Evolutionary conservation across 1,140 invertebrate species (phyloP).

Genomic region (Caerostris darwini): DNA sequence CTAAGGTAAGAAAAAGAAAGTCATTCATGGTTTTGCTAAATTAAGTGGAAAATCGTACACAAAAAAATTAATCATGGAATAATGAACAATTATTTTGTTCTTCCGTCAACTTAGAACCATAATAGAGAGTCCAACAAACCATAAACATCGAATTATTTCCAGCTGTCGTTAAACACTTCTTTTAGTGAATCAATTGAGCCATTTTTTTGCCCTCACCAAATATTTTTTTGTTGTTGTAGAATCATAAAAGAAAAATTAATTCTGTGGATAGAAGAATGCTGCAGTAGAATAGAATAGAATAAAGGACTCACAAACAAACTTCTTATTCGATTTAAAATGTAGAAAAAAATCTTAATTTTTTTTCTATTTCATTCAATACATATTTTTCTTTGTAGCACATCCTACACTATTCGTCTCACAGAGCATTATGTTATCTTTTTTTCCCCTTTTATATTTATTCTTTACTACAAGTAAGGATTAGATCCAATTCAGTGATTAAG

Average conservation of each 20-base stretch:
- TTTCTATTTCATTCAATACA: no score
- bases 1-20: slow-evolving; percentile 81
- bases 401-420: no score
- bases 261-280: not conserved
- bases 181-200: slow-evolving; percentile 7
- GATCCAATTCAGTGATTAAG: no score
- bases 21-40: not conserved
- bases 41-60: not conserved
- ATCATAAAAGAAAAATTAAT: slow-evolving; percentile 4
- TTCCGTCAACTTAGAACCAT: not conserved
- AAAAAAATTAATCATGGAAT: not conserved
- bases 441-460: no score
- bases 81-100: not conserved
- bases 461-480: no score
- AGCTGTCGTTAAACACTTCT: not conserved
- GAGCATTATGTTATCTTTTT: no score
- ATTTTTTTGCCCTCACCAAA: not conserved
- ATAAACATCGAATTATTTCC: not conserved
- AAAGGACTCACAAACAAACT: not conserved
- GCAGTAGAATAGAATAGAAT: not conserved
- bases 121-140: not conserved
- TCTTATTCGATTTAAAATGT: not conserved
- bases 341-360: no score
- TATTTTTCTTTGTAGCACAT: no score
- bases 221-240: not conserved